Evolutionary conservation across 2,797 vertebrate genomes (phyloP).

Genomic region (Lepidocolaptes lacrymiger): DNA sequence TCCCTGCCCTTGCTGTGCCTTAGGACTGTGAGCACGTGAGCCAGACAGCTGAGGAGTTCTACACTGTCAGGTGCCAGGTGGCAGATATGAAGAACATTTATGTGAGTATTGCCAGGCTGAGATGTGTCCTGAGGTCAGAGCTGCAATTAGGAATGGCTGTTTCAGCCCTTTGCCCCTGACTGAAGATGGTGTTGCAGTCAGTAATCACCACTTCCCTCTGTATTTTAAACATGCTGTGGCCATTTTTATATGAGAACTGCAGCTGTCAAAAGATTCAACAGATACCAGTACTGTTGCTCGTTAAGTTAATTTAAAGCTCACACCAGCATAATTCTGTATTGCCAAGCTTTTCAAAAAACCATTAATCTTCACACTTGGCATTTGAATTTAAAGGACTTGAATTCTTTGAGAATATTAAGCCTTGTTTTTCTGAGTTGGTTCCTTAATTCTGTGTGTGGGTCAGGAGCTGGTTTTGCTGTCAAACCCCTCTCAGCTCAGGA

Average conservation of each 20-base stretch:
- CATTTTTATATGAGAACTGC: not conserved
- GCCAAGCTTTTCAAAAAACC: not conserved
- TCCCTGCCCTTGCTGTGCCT: not conserved
- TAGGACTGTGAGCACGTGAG: slow-evolving; percentile 99
- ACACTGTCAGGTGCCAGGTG: slow-evolving; percentile 97
- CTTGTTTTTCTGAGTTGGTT: not conserved
- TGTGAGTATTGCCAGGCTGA: slow-evolving; percentile 79
- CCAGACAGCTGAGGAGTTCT: slow-evolving; percentile 98
- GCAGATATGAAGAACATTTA: slow-evolving; percentile 99
- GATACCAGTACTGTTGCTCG: not conserved
- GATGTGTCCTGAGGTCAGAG: not conserved
- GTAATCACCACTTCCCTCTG: not conserved
- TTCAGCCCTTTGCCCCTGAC: not conserved
- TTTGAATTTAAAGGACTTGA: not conserved
- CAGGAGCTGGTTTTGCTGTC: not conserved
- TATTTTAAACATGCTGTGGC: not conserved
- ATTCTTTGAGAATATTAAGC: not conserved
- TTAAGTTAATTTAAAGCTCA: not conserved
- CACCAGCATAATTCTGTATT: not conserved
- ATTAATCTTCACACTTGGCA: not conserved
- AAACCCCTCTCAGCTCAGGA: not conserved
- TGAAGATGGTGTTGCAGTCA: not conserved
- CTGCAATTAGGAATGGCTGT: not conserved
- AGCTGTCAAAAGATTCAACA: not conserved
- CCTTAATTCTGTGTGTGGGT: not conserved